Base-by-base conservation (phyloP, 1,140 invertebrate genomes). In the Drosophila baimaii region DNA sequence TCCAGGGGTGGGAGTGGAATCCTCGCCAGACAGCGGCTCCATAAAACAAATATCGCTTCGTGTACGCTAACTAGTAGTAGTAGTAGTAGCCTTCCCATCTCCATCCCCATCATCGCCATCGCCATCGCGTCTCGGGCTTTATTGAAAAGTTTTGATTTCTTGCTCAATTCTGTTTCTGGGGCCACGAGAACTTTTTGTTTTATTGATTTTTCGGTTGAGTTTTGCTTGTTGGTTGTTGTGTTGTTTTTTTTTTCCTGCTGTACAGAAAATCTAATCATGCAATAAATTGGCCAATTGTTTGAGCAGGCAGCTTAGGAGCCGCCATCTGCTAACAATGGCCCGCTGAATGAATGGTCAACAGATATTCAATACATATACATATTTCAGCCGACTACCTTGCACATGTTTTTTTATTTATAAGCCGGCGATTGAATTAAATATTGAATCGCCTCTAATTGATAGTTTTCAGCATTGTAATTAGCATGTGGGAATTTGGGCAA, bases 211-310 rank as follows among this genome's bases (percentile, higher is more conserved):
- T 68, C 21, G 27, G 25, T 31, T 49, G 44, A 15, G 64, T 68
- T 44, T 69, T 13, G 65, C 46, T 44, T 19, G 33, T 44, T 35
- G 21, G 1, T 35, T 52, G 8, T 21, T 35, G 17, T 49, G 7
- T 44, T 57, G 5, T 25, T 37, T 51, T 70, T 56, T 44, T 56
- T 52, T 39, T 41, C n/a, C n/a, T n/a, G n/a, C 43, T 58, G 55
- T 83, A 44, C 55, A 57, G 68, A 84, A 84, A 81, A 89, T 90
- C 85, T 89, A 89, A 89, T 89, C 84, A 89, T 90, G 84, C 84
- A 74, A 90, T 89, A 89, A 89, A 89, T 89, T 89, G 84, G 85
- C 84, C 84, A 89, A 89, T 89, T 89, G 84, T 89, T 84, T 84
- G 70, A 46, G 62, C 65, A 46, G 52, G 65, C 77, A 64, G 77